phyloP scores from a whole-genome alignment of 2,797 vertebrate genomes.

The Antrozous pallidus region DNA sequence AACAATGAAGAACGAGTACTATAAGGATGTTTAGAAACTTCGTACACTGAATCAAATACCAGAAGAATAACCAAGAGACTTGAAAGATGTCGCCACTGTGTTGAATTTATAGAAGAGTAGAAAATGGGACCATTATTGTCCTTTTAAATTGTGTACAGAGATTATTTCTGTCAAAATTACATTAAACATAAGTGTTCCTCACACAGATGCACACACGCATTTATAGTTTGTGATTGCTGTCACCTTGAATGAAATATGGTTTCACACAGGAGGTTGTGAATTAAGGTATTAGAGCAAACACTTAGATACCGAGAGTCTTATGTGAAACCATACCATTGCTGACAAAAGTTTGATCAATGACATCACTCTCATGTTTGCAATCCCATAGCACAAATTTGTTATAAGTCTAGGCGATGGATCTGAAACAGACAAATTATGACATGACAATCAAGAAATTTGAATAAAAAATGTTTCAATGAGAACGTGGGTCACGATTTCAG shows the following conservation, averaged over 20 bases:
- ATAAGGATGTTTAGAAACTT: neutral
- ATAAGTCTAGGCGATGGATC: constrained; percentile 2
- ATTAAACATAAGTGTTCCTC: constrained; percentile 21
- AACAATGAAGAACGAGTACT: neutral
- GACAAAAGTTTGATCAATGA: constrained; percentile 29
- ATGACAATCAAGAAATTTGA: neutral
- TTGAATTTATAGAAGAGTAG: neutral
- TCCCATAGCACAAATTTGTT: constrained; percentile 23
- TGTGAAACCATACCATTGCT: neutral
- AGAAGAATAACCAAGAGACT: neutral
- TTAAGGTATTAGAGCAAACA: constrained; percentile 32
- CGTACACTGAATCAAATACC: neutral
- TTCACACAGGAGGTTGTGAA: neutral
- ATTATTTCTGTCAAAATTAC: constrained; percentile 36
- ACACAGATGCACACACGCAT: neutral
- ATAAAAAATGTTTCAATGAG: neutral
- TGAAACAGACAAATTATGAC: neutral
- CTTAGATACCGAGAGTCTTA: neutral
- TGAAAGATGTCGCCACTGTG: neutral
- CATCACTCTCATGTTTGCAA: neutral
- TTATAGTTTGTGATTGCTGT: constrained; percentile 33
- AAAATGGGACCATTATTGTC: neutral
- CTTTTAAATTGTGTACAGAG: neutral
- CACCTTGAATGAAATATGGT: neutral
- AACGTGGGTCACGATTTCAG: neutral